phyloP scores from a whole-genome alignment of 2,113 vertebrate genomes.

The Phylloscopus whistleri region DNA sequence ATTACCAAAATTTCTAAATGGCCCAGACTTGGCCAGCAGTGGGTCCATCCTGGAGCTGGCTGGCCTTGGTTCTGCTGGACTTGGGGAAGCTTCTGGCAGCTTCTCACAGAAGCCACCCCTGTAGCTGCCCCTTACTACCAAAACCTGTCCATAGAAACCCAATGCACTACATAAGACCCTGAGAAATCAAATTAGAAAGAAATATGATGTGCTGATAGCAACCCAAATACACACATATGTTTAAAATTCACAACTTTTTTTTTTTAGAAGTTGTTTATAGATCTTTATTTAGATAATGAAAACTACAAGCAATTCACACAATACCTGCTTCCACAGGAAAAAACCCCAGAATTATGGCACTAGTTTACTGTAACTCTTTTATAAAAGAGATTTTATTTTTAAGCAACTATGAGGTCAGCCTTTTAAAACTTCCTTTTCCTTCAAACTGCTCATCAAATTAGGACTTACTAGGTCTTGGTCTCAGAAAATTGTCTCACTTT shows the following conservation, averaged over 20 bases:
- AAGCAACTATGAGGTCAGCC: not conserved
- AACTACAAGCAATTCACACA: not conserved
- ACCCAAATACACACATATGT: not conserved
- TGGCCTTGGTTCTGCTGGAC: not conserved
- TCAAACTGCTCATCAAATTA: not conserved
- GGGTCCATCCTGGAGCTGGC: rapidly evolving
- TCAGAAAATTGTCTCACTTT: not conserved
- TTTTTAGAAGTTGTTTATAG: rapidly evolving
- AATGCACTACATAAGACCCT: not conserved
- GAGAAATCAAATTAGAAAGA: not conserved
- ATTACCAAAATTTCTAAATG: not conserved
- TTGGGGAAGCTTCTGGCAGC: not conserved
- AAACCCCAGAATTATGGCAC: not conserved
- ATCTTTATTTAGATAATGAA: not conserved
- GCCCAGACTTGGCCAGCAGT: not conserved
- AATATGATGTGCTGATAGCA: not conserved
- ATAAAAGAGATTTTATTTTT: not conserved
- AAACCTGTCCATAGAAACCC: not conserved
- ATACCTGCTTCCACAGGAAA: not conserved
- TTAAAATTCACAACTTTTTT: rapidly evolving
- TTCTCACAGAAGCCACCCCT: not conserved
- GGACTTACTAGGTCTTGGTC: not conserved
- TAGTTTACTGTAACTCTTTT: not conserved
- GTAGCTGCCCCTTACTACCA: not conserved
- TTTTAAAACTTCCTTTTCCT: not conserved